Evolutionary conservation across 2,888 invertebrate species (phyloP).

Genomic region (Ceraclea dissimilis): DNA sequence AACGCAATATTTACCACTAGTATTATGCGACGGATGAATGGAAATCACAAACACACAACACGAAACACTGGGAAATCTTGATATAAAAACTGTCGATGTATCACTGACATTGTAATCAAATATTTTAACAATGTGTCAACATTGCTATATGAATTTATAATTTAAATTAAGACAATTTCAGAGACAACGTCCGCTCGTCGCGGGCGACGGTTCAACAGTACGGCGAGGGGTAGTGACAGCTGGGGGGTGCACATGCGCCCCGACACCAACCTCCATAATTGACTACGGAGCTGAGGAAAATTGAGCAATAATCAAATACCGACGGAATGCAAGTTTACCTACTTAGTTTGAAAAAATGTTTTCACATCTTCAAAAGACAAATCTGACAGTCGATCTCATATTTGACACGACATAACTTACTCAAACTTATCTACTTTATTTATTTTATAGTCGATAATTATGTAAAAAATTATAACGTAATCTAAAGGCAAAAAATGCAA

Average conservation of each 20-base stretch:
- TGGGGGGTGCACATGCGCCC: conserved; percentile 29
- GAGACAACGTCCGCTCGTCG: conserved; percentile 35
- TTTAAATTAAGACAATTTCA: too few relatives aligned
- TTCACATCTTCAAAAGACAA: too few relatives aligned
- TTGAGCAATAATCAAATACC: not conserved
- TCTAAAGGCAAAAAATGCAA: too few relatives aligned
- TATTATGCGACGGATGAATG: not conserved
- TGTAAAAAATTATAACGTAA: too few relatives aligned
- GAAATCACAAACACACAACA: not conserved
- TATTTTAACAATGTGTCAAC: not conserved
- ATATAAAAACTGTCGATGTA: not conserved
- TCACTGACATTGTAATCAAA: not conserved
- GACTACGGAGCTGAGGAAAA: not conserved
- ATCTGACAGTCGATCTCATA: too few relatives aligned
- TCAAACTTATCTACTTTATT: too few relatives aligned
- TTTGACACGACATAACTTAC: too few relatives aligned
- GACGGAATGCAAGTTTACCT: too few relatives aligned
- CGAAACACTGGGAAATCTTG: not conserved
- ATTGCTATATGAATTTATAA: too few relatives aligned
- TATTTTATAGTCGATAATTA: too few relatives aligned
- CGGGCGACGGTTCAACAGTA: conserved; percentile 38
- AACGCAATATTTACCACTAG: conserved; percentile 6
- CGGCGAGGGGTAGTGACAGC: conserved; percentile 32
- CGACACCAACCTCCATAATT: not conserved
- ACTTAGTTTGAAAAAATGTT: too few relatives aligned